Evolutionary conservation across 2,888 invertebrate genomes (phyloP).

Genomic region (Hirtodrosophila alboralis): DNA sequence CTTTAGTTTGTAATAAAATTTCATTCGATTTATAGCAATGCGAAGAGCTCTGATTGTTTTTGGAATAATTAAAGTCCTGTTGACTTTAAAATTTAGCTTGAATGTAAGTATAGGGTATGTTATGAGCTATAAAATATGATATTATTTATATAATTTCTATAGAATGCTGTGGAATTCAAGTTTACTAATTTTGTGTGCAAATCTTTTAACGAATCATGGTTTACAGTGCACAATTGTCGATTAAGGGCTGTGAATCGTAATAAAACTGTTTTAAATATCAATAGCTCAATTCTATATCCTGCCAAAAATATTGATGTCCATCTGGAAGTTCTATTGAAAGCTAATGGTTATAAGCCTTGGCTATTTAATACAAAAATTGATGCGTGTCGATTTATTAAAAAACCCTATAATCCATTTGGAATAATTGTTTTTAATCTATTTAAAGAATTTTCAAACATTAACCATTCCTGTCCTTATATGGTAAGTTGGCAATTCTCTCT

Average conservation of each 20-base stretch:
- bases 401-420: constrained; percentile 11
- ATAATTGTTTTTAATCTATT: neutral
- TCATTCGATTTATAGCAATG: too few species aligned
- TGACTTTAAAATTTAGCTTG: neutral
- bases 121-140: neutral
- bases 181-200: constrained; percentile 22
- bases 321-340: constrained; percentile 6
- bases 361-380: constrained; percentile 11
- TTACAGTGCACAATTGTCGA: constrained; percentile 16
- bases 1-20: too few species aligned
- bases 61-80: too few species aligned
- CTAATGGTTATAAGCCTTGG: constrained; percentile 40
- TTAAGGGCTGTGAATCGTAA: constrained; percentile 26
- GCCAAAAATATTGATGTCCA: neutral
- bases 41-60: too few species aligned
- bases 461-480: constrained; percentile 33
- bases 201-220: constrained; percentile 6
- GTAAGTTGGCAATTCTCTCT: constrained; percentile 6
- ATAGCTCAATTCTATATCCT: constrained; percentile 3
- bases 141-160: neutral
- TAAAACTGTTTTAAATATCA: constrained; percentile 12
- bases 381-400: constrained; percentile 7
- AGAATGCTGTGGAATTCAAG: constrained; percentile 21
- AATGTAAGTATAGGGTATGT: neutral
- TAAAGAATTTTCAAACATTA: constrained; percentile 11